Evolutionary conservation across 2,888 invertebrate genomes (phyloP).

Genomic region (Scaptomyza reducta): DNA sequence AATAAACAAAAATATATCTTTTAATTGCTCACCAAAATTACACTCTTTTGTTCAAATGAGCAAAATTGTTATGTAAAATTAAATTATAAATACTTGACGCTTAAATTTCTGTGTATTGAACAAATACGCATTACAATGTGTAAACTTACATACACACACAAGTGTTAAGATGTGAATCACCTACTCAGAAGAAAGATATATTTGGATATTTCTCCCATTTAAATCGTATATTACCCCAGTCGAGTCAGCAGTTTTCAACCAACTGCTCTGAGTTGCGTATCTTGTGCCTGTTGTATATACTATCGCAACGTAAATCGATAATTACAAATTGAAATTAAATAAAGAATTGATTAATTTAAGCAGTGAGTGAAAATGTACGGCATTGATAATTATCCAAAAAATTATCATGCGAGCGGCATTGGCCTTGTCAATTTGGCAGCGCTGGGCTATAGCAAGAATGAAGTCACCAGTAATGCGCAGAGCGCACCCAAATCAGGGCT

Average conservation of each 20-base stretch:
- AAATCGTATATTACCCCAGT: constrained; percentile 55
- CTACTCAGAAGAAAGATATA: constrained; percentile 63
- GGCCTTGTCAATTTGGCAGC: constrained; percentile 83
- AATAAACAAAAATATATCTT: background rate
- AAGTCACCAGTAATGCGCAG: constrained; percentile 48
- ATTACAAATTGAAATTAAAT: constrained; percentile 5
- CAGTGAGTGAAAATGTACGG: constrained; percentile 63
- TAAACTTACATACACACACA: constrained; percentile 25
- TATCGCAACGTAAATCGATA: constrained; percentile 33
- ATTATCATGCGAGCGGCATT: constrained; percentile 83
- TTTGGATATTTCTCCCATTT: constrained; percentile 73
- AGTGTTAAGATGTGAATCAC: constrained; percentile 71
- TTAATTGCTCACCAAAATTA: background rate
- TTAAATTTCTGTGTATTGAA: no score
- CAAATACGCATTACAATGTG: background rate
- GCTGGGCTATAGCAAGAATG: constrained; percentile 80
- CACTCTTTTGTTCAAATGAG: background rate
- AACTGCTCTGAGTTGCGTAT: constrained; percentile 42
- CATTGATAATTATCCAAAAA: constrained; percentile 82
- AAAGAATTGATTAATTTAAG: constrained; percentile 18
- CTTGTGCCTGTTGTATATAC: constrained; percentile 25
- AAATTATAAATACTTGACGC: background rate
- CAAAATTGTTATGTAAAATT: background rate
- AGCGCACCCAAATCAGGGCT: constrained; percentile 69
- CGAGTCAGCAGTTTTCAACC: constrained; percentile 68